Evolutionary conservation across 2,113 vertebrate species (phyloP).

Genomic region (Boleophthalmus pectinirostris): DNA sequence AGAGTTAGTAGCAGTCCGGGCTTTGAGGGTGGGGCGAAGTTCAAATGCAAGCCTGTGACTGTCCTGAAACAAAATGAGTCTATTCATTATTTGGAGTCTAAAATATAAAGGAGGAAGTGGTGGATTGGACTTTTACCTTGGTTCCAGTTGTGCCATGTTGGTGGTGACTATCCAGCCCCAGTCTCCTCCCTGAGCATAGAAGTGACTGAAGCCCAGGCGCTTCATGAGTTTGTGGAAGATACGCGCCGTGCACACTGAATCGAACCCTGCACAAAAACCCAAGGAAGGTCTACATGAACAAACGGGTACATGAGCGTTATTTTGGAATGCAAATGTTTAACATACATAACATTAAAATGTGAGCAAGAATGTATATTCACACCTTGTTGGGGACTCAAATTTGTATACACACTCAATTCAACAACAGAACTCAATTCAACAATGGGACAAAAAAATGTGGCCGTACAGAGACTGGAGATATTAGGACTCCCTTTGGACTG

Average conservation of each 20-base stretch:
- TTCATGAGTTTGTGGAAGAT: slow-evolving; percentile 90
- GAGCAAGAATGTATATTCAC: too few species aligned
- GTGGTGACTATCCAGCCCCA: slow-evolving; percentile 83
- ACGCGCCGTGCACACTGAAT: slow-evolving; percentile 76
- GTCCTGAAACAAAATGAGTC: slow-evolving; percentile 57
- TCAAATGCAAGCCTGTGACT: slow-evolving; percentile 85
- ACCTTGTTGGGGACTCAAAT: too few species aligned
- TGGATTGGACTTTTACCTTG: slow-evolving; percentile 56
- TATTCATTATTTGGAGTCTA: too few species aligned
- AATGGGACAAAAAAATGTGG: too few species aligned
- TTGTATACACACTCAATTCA: too few species aligned
- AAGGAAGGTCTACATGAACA: neutral
- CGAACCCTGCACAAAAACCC: slow-evolving; percentile 72
- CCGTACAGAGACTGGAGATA: neutral
- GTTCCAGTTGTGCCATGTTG: slow-evolving; percentile 87
- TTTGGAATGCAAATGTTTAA: neutral
- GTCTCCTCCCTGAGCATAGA: slow-evolving; percentile 88
- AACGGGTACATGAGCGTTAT: too few species aligned
- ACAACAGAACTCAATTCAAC: too few species aligned
- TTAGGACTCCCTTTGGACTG: neutral
- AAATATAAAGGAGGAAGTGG: neutral
- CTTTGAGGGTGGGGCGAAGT: slow-evolving; percentile 59
- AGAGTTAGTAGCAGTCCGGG: slow-evolving; percentile 40
- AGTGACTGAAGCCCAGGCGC: slow-evolving; percentile 84
- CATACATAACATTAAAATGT: neutral